Conservation (phyloP, 2,113 vertebrate genomes). For the Sterrhoptilus dennistouni region DNA sequence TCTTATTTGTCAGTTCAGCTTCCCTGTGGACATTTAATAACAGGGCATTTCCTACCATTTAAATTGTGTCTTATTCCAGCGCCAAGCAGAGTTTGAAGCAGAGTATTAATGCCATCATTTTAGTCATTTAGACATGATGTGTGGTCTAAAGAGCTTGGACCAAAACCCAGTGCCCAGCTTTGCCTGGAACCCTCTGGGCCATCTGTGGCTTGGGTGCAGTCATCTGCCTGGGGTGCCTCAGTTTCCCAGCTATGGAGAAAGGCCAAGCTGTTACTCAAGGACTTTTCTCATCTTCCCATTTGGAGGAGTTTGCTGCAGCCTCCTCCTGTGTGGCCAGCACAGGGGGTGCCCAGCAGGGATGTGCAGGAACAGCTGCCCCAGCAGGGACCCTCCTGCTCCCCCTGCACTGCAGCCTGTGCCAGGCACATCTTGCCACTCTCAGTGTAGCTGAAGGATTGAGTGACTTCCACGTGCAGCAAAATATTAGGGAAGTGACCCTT, state of each 20-base stretch:
- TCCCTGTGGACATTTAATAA: not conserved
- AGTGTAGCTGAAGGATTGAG: not conserved
- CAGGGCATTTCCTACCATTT: not conserved
- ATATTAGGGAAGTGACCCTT: not conserved
- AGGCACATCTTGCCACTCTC: not conserved
- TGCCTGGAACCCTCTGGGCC: not conserved
- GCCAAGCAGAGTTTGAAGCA: not conserved
- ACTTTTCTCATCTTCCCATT: not conserved
- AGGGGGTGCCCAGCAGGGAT: not conserved
- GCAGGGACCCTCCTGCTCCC: not conserved
- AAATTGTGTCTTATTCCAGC: conserved; percentile 2
- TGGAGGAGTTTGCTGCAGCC: not conserved
- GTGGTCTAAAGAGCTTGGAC: not conserved
- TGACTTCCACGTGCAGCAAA: not conserved
- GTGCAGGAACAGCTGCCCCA: not conserved
- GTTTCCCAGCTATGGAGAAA: conserved; percentile 8
- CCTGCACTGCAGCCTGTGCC: not conserved
- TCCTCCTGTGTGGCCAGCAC: not conserved
- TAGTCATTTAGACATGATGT: not conserved
- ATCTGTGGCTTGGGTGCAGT: not conserved
- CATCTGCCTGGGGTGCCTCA: conserved; percentile 6
- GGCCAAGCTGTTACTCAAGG: not conserved
- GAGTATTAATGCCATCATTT: not conserved
- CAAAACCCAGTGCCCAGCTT: not conserved
- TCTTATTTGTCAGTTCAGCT: not conserved